Evolutionary conservation across 1,140 invertebrate species (phyloP).

Genomic region (Procambarus virginalis): DNA sequence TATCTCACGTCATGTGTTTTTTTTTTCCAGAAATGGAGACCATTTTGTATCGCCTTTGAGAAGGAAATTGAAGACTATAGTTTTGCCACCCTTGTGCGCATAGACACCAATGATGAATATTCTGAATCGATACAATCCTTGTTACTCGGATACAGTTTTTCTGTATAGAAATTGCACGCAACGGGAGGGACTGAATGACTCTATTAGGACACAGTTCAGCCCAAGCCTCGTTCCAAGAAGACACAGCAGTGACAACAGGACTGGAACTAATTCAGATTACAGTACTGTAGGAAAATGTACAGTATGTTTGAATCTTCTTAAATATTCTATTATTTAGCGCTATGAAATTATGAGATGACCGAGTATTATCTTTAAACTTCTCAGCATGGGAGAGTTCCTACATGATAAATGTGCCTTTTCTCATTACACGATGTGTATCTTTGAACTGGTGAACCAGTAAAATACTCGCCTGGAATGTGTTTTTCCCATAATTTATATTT

Average conservation of each 20-base stretch:
- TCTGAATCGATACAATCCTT: conserved; percentile 88
- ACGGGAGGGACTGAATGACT: conserved; percentile 91
- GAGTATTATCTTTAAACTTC: too few species aligned
- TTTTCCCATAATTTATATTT: too few species aligned
- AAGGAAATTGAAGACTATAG: conserved; percentile 92
- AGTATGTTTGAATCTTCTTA: too few species aligned
- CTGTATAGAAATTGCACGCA: conserved; percentile 95
- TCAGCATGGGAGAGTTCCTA: too few species aligned
- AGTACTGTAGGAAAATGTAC: not conserved
- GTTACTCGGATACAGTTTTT: conserved; percentile 94
- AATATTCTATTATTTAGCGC: too few species aligned
- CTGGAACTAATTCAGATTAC: not conserved
- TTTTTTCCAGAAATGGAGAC: conserved; percentile 83
- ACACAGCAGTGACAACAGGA: not conserved
- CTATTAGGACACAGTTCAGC: conserved; percentile 76
- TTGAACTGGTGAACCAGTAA: too few species aligned
- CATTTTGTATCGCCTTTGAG: conserved; percentile 92
- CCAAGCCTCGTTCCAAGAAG: conserved; percentile 70
- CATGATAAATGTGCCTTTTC: too few species aligned
- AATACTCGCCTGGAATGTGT: too few species aligned
- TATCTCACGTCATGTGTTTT: not conserved
- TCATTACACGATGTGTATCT: too few species aligned
- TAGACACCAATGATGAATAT: conserved; percentile 87
- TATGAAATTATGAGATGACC: too few species aligned
- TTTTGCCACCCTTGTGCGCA: conserved; percentile 91